Conservation (phyloP, 2,888 invertebrate species). For the Lasioglossum figueresi region DNA sequence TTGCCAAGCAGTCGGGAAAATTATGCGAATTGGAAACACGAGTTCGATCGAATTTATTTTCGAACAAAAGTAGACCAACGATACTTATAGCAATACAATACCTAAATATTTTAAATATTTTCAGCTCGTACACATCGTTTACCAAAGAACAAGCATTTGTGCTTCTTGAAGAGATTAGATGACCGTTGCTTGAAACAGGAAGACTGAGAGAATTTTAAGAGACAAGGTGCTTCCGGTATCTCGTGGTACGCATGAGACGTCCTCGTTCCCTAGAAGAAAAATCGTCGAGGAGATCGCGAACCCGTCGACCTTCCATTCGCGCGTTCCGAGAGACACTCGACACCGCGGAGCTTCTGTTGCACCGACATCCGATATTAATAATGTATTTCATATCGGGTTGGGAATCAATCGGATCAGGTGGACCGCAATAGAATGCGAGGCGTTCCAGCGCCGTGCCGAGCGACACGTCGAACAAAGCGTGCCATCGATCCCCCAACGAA, state of each 20-base stretch:
- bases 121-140: too few relatives aligned
- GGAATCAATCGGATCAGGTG: conserved; percentile 49
- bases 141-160: too few relatives aligned
- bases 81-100: too few relatives aligned
- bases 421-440: conserved; percentile 30
- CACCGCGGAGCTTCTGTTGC: conserved; percentile 25
- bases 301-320: background rate
- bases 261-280: conserved; percentile 1
- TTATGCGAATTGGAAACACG: background rate
- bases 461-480: conserved; percentile 5
- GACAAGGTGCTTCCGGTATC: background rate
- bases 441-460: background rate
- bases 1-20: background rate
- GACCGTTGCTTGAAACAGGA: background rate
- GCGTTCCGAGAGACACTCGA: conserved; percentile 27
- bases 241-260: background rate
- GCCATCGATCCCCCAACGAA: conserved; percentile 31
- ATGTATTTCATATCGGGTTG: conserved; percentile 31
- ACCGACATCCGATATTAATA: conserved; percentile 58
- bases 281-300: background rate
- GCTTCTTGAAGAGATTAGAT: background rate
- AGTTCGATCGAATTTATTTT: background rate
- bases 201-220: background rate
- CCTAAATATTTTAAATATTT: too few relatives aligned
- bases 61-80: too few relatives aligned